Conservation (phyloP, 2,888 invertebrate species). For the Conchocele bisecta region DNA sequence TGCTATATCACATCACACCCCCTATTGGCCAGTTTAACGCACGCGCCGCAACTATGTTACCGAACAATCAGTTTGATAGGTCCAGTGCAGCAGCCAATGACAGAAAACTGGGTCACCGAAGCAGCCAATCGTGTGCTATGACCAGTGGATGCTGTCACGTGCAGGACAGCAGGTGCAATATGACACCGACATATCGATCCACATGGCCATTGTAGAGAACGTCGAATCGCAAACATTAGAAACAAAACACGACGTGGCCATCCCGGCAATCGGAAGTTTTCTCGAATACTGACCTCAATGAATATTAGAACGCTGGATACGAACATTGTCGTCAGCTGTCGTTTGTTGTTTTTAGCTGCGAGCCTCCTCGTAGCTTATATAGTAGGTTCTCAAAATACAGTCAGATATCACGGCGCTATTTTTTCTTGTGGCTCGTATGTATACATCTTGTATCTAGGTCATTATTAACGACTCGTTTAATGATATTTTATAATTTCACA, state of each 20-base stretch:
- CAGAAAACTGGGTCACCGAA: conserved; percentile 11
- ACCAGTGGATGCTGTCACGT: conserved; percentile 10
- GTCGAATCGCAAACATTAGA: background rate
- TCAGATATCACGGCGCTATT: too few species aligned
- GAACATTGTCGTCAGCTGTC: too few species aligned
- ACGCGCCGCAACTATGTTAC: background rate
- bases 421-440: too few species aligned
- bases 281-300: conserved; percentile 69
- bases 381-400: too few species aligned
- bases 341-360: too few species aligned
- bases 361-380: too few species aligned
- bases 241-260: conserved; percentile 41
- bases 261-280: conserved; percentile 70
- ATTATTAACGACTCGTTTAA: too few species aligned
- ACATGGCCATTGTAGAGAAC: conserved; percentile 68
- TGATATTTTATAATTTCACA: too few species aligned
- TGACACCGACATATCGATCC: conserved; percentile 58
- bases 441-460: too few species aligned
- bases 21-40: background rate
- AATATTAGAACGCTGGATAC: too few species aligned
- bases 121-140: conserved; percentile 26
- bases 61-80: background rate
- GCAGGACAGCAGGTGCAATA: conserved; percentile 32
- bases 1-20: background rate
- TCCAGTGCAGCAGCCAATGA: background rate